Evolutionary conservation across 2,888 invertebrate species (phyloP).

Genomic region (Rambutsinella grinnellia): DNA sequence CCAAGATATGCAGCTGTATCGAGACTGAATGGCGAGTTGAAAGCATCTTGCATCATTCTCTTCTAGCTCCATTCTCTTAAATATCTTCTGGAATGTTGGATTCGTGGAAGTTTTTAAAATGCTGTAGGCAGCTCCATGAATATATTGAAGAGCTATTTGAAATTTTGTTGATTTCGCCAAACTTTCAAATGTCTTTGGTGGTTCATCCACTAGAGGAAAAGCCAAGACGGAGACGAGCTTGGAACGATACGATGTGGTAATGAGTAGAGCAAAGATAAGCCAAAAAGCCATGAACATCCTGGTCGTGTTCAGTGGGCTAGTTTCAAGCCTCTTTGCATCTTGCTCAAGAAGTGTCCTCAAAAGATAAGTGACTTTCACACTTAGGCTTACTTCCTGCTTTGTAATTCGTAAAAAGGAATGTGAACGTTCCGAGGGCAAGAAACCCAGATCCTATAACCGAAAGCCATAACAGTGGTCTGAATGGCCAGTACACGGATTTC

Average conservation of each 20-base stretch:
- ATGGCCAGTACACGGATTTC: slow-evolving; percentile 58
- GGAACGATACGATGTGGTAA: slow-evolving; percentile 55
- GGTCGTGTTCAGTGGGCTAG: neutral
- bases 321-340: slow-evolving; percentile 2
- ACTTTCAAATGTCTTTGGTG: slow-evolving; percentile 51
- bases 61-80: slow-evolving; percentile 39
- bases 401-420: slow-evolving; percentile 7
- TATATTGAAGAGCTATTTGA: slow-evolving; percentile 44
- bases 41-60: slow-evolving; percentile 53
- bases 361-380: neutral
- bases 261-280: slow-evolving; percentile 41
- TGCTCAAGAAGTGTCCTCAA: slow-evolving; percentile 36
- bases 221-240: slow-evolving; percentile 55
- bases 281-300: slow-evolving; percentile 43
- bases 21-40: slow-evolving; percentile 17
- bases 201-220: slow-evolving; percentile 46
- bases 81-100: slow-evolving; percentile 52
- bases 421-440: slow-evolving; percentile 13
- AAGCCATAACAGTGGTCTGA: slow-evolving; percentile 22
- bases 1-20: slow-evolving; percentile 51
- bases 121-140: slow-evolving; percentile 54
- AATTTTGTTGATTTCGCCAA: slow-evolving; percentile 47
- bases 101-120: slow-evolving; percentile 48
- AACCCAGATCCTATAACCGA: slow-evolving; percentile 16
- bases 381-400: neutral